Evolutionary conservation across 2,797 vertebrate species (phyloP).

Genomic region (Silurus lanzhouensis): DNA sequence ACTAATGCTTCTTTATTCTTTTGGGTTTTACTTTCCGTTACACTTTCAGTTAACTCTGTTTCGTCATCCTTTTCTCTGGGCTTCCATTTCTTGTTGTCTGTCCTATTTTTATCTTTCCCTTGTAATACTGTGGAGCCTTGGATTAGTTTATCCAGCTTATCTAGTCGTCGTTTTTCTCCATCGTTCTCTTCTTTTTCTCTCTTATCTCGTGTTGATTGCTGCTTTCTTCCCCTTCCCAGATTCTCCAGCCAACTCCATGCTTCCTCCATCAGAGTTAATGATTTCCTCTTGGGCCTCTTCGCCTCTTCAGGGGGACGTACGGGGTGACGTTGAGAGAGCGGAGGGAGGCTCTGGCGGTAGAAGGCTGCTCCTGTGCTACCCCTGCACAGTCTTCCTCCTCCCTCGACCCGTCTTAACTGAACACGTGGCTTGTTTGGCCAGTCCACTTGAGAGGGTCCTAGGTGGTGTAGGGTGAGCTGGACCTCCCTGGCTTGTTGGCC

Average conservation of each 20-base stretch:
- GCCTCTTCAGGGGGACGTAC: slow-evolving; percentile 60
- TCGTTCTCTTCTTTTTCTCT: slow-evolving; percentile 59
- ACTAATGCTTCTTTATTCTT: slow-evolving; percentile 42
- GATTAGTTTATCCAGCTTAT: slow-evolving; percentile 53
- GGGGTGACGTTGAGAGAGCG: slow-evolving; percentile 57
- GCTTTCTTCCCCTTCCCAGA: slow-evolving; percentile 70
- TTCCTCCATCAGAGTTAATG: slow-evolving; percentile 77
- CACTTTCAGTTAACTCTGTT: slow-evolving; percentile 51
- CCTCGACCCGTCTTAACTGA: slow-evolving; percentile 67
- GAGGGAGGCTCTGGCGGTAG: slow-evolving; percentile 76
- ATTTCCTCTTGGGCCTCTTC: slow-evolving; percentile 77
- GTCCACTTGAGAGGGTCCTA: slow-evolving; percentile 61
- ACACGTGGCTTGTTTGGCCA: slow-evolving; percentile 62
- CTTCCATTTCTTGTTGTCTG: not conserved
- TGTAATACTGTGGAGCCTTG: slow-evolving; percentile 35
- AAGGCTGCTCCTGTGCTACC: slow-evolving; percentile 56
- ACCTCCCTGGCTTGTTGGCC: slow-evolving; percentile 76
- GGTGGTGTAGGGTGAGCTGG: slow-evolving; percentile 72
- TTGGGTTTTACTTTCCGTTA: slow-evolving; percentile 38
- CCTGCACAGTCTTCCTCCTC: slow-evolving; percentile 50
- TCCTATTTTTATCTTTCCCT: slow-evolving; percentile 53
- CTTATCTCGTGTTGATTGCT: slow-evolving; percentile 65
- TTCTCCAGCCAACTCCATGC: slow-evolving; percentile 79
- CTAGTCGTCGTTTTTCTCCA: slow-evolving; percentile 56
- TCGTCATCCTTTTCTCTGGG: slow-evolving; percentile 21